Percentiles rank a stretch among this genome's conserved stretches.
These are phyloP conservation scores for Falco peregrinus DNA, from an alignment of 2,797 vertebrate species.

Conservation along the genomic window DNA sequence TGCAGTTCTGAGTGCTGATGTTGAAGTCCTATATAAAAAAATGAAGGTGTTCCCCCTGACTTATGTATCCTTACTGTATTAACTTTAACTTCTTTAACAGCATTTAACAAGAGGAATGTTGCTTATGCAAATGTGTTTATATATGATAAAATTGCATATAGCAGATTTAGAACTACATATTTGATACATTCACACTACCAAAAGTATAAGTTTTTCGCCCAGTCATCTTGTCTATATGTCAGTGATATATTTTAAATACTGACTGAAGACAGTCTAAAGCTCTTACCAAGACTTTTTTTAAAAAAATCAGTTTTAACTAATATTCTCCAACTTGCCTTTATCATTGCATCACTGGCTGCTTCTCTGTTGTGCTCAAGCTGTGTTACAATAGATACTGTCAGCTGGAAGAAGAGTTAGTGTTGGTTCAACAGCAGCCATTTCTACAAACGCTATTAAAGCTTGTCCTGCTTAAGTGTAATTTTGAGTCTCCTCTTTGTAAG, in stretches of 20 bases:
- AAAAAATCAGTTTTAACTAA: neutral
- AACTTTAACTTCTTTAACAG: neutral
- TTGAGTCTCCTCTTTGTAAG: accelerated
- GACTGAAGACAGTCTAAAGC: neutral
- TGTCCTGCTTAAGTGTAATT: neutral
- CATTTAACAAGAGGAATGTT: neutral
- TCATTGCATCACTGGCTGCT: neutral
- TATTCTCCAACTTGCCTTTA: neutral
- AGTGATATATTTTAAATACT: accelerated
- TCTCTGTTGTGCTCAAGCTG: neutral
- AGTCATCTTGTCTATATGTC: neutral
- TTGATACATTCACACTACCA: neutral
- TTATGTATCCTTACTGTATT: neutral
- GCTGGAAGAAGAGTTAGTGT: neutral
- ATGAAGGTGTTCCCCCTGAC: neutral
- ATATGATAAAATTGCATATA: neutral
- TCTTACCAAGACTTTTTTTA: neutral
- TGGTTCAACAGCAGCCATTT: neutral
- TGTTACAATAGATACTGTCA: neutral
- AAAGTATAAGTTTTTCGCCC: neutral
- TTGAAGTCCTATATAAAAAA: neutral
- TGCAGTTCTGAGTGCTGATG: neutral
- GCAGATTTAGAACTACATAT: neutral
- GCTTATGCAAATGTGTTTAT: neutral
- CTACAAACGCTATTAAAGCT: neutral